These are phyloP conservation scores for Xestia c-nigrum DNA, from an alignment of 2,888 invertebrate species.

Conservation along the genomic window DNA sequence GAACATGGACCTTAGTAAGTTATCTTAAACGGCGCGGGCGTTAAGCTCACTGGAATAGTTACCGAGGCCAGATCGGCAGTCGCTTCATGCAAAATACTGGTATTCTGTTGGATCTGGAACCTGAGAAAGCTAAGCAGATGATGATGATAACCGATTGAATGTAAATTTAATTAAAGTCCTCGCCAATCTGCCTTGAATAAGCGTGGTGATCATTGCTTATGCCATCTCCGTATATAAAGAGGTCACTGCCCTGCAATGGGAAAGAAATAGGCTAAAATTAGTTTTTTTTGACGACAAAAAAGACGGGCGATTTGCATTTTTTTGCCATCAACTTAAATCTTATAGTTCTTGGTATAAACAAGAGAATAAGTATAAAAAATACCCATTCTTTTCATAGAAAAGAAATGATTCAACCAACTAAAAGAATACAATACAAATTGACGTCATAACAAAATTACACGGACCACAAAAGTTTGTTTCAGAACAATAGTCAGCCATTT, in stretches of 20 bases:
- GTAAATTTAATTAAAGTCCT: background rate
- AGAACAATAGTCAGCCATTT: conserved; percentile 34
- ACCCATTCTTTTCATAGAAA: background rate
- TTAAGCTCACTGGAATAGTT: too few relatives aligned
- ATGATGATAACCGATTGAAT: background rate
- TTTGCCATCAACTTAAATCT: background rate
- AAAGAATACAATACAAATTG: conserved; percentile 27
- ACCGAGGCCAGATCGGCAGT: background rate
- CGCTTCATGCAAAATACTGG: background rate
- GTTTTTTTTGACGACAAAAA: background rate
- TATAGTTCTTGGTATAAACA: background rate
- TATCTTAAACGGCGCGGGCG: too few relatives aligned
- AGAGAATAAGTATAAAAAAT: background rate
- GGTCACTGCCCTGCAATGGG: background rate
- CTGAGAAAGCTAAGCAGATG: background rate
- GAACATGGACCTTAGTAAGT: too few relatives aligned
- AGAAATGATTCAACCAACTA: background rate
- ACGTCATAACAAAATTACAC: conserved; percentile 30
- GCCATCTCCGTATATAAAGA: background rate
- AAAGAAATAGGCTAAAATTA: background rate
- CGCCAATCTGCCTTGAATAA: background rate
- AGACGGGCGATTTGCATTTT: background rate
- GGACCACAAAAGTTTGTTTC: conserved; percentile 23
- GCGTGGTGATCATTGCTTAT: background rate
- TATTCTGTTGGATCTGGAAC: background rate